Evolutionary conservation across 1,140 invertebrate genomes (phyloP).

Genomic region (Drosophila nebulosa): DNA sequence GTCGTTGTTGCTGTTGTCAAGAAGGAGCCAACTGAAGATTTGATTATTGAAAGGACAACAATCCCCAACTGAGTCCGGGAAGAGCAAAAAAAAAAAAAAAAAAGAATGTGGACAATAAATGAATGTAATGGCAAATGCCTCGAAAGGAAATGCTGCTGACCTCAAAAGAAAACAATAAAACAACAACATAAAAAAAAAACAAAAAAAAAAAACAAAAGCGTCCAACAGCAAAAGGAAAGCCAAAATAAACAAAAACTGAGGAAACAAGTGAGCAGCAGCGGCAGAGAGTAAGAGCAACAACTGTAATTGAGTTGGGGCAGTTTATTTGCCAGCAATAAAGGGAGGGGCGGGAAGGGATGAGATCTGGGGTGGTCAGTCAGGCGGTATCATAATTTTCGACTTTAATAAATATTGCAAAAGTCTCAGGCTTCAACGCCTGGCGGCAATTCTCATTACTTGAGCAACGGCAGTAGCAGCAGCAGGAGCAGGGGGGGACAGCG

Average conservation of each 20-base stretch:
- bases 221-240: not conserved
- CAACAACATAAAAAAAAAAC: not conserved
- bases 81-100: too few relatives aligned
- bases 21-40: slow-evolving; percentile 22
- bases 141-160: slow-evolving; percentile 27
- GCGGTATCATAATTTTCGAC: slow-evolving; percentile 49
- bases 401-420: slow-evolving; percentile 53
- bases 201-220: not conserved
- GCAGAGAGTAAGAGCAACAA: too few relatives aligned
- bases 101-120: slow-evolving; percentile 1
- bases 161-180: slow-evolving; percentile 1
- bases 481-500: slow-evolving; percentile 3
- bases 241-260: not conserved
- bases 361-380: not conserved
- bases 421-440: slow-evolving; percentile 32
- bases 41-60: slow-evolving; percentile 27
- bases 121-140: slow-evolving; percentile 24
- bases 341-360: not conserved
- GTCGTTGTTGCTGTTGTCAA: not conserved
- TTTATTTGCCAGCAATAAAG: slow-evolving; percentile 3
- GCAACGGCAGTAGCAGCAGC: slow-evolving; percentile 33
- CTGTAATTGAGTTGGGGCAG: slow-evolving; percentile 47
- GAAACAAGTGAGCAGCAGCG: slow-evolving; percentile 4
- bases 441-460: slow-evolving; percentile 55
- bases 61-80: not conserved